Percentiles rank a stretch among this genome's conserved stretches.
These are phyloP conservation scores for Hippocampus mohnikei DNA, from an alignment of 2,113 vertebrate species.

Conservation along the genomic window DNA sequence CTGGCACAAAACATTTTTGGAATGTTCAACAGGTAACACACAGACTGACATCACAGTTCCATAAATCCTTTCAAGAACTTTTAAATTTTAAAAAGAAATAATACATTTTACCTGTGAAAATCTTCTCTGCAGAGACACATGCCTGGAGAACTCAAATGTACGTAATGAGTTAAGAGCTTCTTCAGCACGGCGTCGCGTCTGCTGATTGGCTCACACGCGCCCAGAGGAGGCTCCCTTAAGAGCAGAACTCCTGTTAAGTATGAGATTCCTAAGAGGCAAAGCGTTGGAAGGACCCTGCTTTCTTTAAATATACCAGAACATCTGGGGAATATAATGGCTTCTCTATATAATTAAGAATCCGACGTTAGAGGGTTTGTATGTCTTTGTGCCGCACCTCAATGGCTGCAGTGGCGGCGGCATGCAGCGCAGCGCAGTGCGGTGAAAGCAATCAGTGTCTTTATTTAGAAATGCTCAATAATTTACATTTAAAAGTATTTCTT, in stretches of 20 bases:
- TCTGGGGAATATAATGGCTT: conserved; percentile 67
- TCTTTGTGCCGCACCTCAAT: conserved; percentile 61
- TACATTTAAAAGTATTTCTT: conserved; percentile 43
- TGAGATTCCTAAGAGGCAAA: conserved; percentile 65
- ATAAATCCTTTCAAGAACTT: background rate
- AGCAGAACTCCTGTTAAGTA: conserved; percentile 71
- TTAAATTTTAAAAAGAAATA: conserved; percentile 5
- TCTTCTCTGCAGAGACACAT: conserved; percentile 20
- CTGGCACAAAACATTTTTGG: background rate
- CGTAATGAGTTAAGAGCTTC: conserved; percentile 42
- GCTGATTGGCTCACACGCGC: conserved; percentile 52
- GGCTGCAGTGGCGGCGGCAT: conserved; percentile 20
- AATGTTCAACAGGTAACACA: background rate
- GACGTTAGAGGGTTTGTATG: conserved; percentile 48
- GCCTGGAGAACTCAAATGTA: conserved; percentile 42
- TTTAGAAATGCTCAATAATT: conserved; percentile 44
- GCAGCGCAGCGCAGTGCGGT: background rate
- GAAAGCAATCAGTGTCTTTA: conserved; percentile 25
- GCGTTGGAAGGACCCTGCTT: conserved; percentile 62
- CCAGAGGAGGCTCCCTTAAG: conserved; percentile 63
- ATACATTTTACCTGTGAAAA: conserved; percentile 4
- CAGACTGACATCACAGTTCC: background rate
- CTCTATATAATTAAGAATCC: conserved; percentile 71
- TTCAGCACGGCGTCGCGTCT: conserved; percentile 1
- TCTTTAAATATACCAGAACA: conserved; percentile 65